Evolutionary conservation across 2,797 vertebrate genomes (phyloP).

Genomic region (Helostoma temminkii): DNA sequence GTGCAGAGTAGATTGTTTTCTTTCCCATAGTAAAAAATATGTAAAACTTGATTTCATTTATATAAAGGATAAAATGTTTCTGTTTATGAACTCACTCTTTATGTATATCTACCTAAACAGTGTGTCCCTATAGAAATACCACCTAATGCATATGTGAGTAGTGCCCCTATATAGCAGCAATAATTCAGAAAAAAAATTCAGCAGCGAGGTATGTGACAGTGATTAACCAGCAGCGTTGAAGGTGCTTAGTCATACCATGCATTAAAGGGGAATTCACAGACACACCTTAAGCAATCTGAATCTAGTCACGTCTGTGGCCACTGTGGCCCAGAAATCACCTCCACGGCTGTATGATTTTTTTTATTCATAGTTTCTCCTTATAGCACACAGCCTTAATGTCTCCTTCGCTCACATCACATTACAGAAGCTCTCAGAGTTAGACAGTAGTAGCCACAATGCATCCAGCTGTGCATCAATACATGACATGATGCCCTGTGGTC

Average conservation of each 20-base stretch:
- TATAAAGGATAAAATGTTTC: not conserved
- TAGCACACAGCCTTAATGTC: slow-evolving; percentile 53
- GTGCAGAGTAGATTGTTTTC: not conserved
- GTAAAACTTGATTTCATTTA: not conserved
- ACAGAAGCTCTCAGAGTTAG: slow-evolving; percentile 28
- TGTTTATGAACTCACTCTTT: not conserved
- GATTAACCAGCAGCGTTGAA: slow-evolving; percentile 40
- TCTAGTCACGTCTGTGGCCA: slow-evolving; percentile 6
- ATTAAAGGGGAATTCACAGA: not conserved
- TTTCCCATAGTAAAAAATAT: no score
- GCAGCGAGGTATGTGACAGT: slow-evolving; percentile 25
- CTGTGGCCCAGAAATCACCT: slow-evolving; percentile 58
- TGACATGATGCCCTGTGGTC: slow-evolving; percentile 31
- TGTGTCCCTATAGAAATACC: not conserved
- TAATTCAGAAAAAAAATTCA: slow-evolving; percentile 37
- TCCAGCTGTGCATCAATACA: slow-evolving; percentile 39
- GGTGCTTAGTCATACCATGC: slow-evolving; percentile 7
- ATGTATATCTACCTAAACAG: not conserved
- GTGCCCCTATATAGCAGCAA: slow-evolving; percentile 16
- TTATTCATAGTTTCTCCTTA: slow-evolving; percentile 37
- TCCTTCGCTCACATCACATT: slow-evolving; percentile 57
- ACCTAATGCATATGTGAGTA: slow-evolving; percentile 14
- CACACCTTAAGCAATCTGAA: slow-evolving; percentile 42
- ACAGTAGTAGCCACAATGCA: slow-evolving; percentile 18
- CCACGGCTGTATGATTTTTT: slow-evolving; percentile 14